Evolutionary conservation across 64 coral and sea anemone genomes (phyloP).

Genomic region (Montipora sp.): DNA sequence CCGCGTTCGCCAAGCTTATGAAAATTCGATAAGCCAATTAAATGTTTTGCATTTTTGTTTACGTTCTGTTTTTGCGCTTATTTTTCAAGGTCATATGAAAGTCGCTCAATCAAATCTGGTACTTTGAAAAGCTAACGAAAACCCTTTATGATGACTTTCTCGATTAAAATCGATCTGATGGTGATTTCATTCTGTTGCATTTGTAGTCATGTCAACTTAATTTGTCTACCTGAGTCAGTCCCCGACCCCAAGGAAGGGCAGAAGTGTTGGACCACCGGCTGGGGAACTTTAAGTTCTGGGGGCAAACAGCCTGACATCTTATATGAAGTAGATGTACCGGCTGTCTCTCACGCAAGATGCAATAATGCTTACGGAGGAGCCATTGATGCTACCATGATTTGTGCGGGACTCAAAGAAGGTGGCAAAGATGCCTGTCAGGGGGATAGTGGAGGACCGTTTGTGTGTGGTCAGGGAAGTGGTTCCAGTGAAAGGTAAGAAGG

Average conservation of each 20-base stretch:
- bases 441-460: conserved; percentile 44
- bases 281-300: conserved; percentile 56
- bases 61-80: too few relatives aligned
- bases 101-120: too few relatives aligned
- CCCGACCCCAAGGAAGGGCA: background rate
- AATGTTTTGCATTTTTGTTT: too few relatives aligned
- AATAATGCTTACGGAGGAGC: conserved; percentile 8
- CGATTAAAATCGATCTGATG: too few relatives aligned
- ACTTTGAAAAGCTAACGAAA: too few relatives aligned
- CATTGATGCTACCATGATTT: conserved; percentile 53
- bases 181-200: background rate
- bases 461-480: conserved; percentile 7
- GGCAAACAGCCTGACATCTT: conserved; percentile 30
- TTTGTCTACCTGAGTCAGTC: conserved; percentile 56
- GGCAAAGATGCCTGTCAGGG: conserved; percentile 75
- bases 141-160: too few relatives aligned
- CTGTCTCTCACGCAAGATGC: conserved; percentile 35
- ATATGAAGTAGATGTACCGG: conserved; percentile 60
- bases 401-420: conserved; percentile 54
- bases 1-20: too few relatives aligned
- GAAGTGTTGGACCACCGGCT: conserved; percentile 69
- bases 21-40: too few relatives aligned
- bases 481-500: background rate
- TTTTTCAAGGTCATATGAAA: too few relatives aligned
- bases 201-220: conserved; percentile 32